Percentiles rank a stretch among this genome's conserved stretches.
These are phyloP conservation scores for Montipora capitata DNA, from an alignment of 92 coral and sea anemone species.

Conservation along the genomic window DNA sequence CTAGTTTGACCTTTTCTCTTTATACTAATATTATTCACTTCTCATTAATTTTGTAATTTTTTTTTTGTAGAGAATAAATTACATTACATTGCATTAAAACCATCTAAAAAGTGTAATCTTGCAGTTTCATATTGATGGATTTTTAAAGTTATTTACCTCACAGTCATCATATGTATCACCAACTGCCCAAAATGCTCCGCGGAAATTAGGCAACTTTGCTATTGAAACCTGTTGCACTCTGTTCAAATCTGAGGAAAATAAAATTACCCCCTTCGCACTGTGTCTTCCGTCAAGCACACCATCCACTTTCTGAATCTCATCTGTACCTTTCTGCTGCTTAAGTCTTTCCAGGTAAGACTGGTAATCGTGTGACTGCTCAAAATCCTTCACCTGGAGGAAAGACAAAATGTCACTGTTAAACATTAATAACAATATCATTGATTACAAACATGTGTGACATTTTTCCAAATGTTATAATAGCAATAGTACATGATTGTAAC, in stretches of 20 bases:
- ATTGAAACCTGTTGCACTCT: background rate
- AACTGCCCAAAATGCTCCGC: conserved; percentile 12
- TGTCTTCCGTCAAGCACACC: background rate
- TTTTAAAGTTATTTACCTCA: conserved; percentile 9
- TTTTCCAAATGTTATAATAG: too few relatives aligned
- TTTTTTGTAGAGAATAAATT: too few relatives aligned
- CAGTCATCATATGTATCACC: conserved; percentile 12
- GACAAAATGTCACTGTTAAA: background rate
- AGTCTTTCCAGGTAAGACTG: conserved; percentile 7
- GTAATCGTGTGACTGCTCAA: conserved; percentile 18
- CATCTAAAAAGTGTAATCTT: background rate
- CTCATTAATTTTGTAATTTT: too few relatives aligned
- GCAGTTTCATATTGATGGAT: background rate
- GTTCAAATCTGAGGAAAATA: background rate
- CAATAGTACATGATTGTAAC: too few relatives aligned
- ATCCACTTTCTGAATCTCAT: background rate
- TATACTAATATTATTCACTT: background rate
- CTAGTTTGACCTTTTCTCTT: too few relatives aligned
- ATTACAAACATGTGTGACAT: too few relatives aligned
- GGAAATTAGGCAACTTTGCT: conserved; percentile 11
- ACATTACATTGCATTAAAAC: too few relatives aligned
- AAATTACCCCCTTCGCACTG: background rate
- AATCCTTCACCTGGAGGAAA: conserved; percentile 6
- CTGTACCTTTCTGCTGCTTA: background rate
- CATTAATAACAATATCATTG: too few relatives aligned